phyloP scores from a whole-genome alignment of 2,888 invertebrate genomes.

The Fragum sueziense region DNA sequence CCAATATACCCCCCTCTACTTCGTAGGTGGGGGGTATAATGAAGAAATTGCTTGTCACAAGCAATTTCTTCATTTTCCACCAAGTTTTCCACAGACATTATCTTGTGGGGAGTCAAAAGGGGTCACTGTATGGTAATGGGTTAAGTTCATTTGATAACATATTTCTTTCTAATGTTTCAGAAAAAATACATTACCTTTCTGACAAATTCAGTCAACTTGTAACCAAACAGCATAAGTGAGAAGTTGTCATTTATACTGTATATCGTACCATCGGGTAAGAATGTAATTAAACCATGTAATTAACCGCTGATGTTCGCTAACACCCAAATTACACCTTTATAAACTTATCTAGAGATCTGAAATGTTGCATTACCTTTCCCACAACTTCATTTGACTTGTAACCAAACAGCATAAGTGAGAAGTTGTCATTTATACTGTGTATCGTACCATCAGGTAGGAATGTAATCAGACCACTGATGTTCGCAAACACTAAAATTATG shows the following conservation, averaged over 20 bases:
- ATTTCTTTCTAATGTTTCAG: no score
- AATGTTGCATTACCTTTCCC: conserved; percentile 84
- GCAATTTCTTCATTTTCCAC: no score
- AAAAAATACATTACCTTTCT: conserved; percentile 84
- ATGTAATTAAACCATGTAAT: conserved; percentile 87
- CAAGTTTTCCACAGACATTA: no score
- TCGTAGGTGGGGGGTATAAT: no score
- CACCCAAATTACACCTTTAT: conserved; percentile 80
- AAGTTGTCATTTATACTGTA: conserved; percentile 88
- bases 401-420: conserved; percentile 87
- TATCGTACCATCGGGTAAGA: conserved; percentile 86
- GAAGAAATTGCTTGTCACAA: no score
- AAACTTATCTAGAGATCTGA: no score
- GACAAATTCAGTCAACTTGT: conserved; percentile 85
- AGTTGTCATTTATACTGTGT: conserved; percentile 87
- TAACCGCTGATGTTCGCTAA: conserved; percentile 87
- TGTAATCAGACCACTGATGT: conserved; percentile 87
- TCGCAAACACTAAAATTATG: conserved; percentile 83
- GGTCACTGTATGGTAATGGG: no score
- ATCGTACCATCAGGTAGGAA: conserved; percentile 86
- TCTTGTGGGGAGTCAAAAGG: no score
- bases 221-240: conserved; percentile 87
- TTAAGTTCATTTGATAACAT: no score
- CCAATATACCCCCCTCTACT: no score
- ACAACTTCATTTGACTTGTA: conserved; percentile 86